These are phyloP conservation scores for Cyphomyrmex costatus DNA, from an alignment of 1,140 invertebrate species.

Conservation along the genomic window DNA sequence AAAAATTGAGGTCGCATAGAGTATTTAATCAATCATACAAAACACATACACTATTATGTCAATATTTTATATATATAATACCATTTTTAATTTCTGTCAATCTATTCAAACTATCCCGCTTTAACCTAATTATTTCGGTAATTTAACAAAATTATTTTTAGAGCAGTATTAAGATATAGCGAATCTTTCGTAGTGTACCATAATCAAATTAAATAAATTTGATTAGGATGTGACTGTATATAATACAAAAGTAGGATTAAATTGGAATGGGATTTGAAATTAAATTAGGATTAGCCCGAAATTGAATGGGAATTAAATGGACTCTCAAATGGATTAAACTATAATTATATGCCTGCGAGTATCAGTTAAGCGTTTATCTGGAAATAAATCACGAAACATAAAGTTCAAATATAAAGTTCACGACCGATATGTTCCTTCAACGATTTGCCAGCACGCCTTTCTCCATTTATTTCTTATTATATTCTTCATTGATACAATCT, in stretches of 20 bases:
- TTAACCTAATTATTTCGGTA: too few species aligned
- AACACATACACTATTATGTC: too few species aligned
- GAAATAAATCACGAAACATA: not conserved
- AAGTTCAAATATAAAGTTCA: conserved; percentile 14
- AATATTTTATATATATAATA: too few species aligned
- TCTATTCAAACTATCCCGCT: too few species aligned
- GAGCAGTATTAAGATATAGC: too few species aligned
- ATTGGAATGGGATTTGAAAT: not conserved
- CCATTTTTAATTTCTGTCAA: too few species aligned
- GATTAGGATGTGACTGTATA: not conserved
- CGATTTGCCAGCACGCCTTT: not conserved
- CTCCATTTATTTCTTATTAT: not conserved
- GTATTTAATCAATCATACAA: too few species aligned
- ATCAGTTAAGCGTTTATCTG: not conserved
- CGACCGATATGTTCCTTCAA: not conserved
- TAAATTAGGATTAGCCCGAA: not conserved
- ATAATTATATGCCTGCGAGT: not conserved
- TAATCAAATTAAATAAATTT: not conserved
- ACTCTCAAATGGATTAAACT: not conserved
- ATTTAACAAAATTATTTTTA: too few species aligned
- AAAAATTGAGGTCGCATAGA: too few species aligned
- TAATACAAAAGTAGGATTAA: conserved; percentile 10
- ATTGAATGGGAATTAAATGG: conserved; percentile 9
- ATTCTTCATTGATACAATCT: too few species aligned
- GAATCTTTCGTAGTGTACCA: too few species aligned